Percentiles rank a stretch among this genome's conserved stretches.
phyloP scores from a whole-genome alignment of 2,113 vertebrate genomes.

The Ageneiosus marmoratus region DNA sequence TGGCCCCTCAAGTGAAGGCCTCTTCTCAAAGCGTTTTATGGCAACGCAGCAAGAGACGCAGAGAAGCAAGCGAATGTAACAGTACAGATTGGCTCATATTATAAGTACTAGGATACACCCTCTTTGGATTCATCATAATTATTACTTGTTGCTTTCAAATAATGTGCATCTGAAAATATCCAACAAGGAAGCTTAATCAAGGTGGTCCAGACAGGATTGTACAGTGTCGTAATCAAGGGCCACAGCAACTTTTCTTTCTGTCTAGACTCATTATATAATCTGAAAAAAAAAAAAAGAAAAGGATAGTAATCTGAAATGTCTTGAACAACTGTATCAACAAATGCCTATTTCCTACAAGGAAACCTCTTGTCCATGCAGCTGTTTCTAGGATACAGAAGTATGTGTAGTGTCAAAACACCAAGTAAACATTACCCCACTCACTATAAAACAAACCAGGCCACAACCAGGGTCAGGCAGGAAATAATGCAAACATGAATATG shows the following conservation, averaged over 20 bases:
- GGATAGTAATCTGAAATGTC: conserved; percentile 21
- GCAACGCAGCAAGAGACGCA: background rate
- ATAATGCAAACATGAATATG: conserved; percentile 90
- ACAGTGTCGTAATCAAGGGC: background rate
- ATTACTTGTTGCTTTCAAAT: conserved; percentile 48
- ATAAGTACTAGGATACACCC: conserved; percentile 3
- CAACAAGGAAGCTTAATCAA: conserved; percentile 13
- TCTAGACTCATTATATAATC: conserved; percentile 6
- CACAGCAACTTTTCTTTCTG: background rate
- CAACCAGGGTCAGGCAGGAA: conserved; percentile 89
- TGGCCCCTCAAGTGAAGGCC: conserved; percentile 14
- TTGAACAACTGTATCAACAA: conserved; percentile 61
- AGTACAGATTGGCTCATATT: background rate
- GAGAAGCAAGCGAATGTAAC: background rate
- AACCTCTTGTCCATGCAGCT: conserved; percentile 75
- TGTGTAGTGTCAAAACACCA: conserved; percentile 85
- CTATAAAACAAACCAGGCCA: conserved; percentile 81
- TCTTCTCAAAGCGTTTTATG: conserved; percentile 3
- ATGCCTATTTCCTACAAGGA: conserved; percentile 77
- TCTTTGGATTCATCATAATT: conserved; percentile 30
- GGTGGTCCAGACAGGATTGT: background rate
- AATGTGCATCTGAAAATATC: conserved; percentile 9
- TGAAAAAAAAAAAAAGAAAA: background rate
- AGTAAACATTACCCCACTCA: conserved; percentile 87
- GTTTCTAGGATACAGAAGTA: conserved; percentile 90